Conservation (phyloP, 2,797 vertebrate genomes). For the Apodemus agrarius region DNA sequence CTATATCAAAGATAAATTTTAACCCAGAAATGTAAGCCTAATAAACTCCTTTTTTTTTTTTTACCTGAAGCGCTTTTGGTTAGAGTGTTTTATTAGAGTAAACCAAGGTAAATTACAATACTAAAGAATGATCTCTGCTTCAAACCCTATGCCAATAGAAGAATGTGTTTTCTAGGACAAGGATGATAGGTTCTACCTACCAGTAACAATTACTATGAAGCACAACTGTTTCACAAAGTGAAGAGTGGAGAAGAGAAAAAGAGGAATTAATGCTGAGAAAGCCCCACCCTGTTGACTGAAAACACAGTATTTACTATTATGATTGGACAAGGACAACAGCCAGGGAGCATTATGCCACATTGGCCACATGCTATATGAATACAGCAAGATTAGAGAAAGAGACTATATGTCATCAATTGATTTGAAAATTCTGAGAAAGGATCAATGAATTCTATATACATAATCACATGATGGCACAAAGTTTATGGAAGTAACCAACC, state of each 20-base stretch:
- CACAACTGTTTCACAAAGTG: background rate
- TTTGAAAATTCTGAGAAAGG: background rate
- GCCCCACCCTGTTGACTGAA: background rate
- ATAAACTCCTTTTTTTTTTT: background rate
- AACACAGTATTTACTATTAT: background rate
- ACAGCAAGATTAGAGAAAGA: background rate
- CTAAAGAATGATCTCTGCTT: background rate
- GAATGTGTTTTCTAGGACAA: background rate
- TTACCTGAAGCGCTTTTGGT: background rate
- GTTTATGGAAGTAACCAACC: background rate
- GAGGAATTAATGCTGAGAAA: background rate
- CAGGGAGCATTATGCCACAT: background rate
- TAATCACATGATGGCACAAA: background rate
- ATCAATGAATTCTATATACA: background rate
- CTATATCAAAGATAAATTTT: background rate
- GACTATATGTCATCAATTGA: background rate
- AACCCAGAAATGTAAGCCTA: background rate
- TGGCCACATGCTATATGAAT: background rate
- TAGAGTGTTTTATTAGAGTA: background rate
- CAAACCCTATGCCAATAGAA: background rate
- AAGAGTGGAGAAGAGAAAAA: background rate
- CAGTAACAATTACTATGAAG: background rate
- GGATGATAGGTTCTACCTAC: background rate
- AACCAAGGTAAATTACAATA: background rate
- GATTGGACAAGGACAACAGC: background rate